A percentile compares a stretch with the other conserved stretches of the same genome.
These are phyloP conservation scores for Fregetta grallaria DNA, from an alignment of 2,113 vertebrate species.

Conservation along the genomic window DNA sequence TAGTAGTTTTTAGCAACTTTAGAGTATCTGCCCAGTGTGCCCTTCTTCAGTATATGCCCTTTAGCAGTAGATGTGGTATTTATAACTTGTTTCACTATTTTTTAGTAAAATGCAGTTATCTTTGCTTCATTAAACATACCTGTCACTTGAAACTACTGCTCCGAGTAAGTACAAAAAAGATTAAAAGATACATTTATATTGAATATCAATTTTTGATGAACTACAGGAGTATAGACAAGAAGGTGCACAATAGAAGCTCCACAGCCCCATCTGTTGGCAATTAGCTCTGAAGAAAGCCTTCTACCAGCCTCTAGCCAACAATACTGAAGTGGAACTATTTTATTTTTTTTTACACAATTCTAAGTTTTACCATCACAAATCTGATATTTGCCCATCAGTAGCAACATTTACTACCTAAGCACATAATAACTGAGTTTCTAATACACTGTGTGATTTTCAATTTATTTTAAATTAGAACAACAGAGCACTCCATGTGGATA, in stretches of 20 bases:
- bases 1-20: background rate
- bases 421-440: background rate
- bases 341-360: background rate
- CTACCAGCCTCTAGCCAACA: background rate
- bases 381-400: background rate
- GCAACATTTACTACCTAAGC: background rate
- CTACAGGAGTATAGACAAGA: background rate
- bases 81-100: background rate
- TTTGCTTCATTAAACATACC: background rate
- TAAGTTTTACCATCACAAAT: background rate
- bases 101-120: background rate
- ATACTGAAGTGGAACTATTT: background rate
- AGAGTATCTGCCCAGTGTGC: background rate
- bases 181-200: background rate
- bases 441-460: background rate
- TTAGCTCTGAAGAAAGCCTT: background rate
- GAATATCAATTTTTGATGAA: background rate
- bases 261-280: conserved; percentile 57
- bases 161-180: background rate
- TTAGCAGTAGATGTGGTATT: background rate
- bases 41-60: rapidly evolving
- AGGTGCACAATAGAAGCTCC: conserved; percentile 6
- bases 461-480: background rate
- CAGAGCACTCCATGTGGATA: background rate
- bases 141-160: background rate